Percentiles rank a stretch among this genome's conserved stretches.
Evolutionary conservation across 2,888 invertebrate genomes (phyloP).

Genomic region (Chironomus riparius): DNA sequence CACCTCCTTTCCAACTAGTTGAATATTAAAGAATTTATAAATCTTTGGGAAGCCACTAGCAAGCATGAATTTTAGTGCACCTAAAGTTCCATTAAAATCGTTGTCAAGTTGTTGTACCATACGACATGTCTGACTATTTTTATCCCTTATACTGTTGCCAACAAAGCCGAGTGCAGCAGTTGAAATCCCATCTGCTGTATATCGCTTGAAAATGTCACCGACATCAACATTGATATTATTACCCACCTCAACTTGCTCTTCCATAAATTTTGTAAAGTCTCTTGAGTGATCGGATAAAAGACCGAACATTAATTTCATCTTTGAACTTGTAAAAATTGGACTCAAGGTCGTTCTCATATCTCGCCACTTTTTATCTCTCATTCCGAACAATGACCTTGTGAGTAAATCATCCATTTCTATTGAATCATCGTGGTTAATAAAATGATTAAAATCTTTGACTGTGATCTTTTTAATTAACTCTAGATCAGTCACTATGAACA

Average conservation of each 20-base stretch:
- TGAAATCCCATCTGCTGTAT: constrained; percentile 6
- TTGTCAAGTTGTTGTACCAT: constrained; percentile 30
- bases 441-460: constrained; percentile 9
- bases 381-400: neutral
- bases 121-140: neutral
- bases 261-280: neutral
- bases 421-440: neutral
- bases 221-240: neutral
- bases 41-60: neutral
- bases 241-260: neutral
- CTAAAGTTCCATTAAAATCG: neutral
- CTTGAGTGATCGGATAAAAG: neutral
- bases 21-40: neutral
- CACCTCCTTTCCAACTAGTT: neutral
- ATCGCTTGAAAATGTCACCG: neutral
- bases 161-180: constrained; percentile 9
- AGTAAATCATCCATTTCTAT: neutral
- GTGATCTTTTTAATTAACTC: constrained; percentile 12
- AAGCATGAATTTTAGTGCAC: neutral
- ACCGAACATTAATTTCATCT: neutral
- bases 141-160: neutral
- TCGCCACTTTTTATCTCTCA: constrained; percentile 37
- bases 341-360: constrained; percentile 41
- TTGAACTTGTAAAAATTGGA: constrained; percentile 29
- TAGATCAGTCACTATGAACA: neutral